Evolutionary conservation across 2,888 invertebrate species (phyloP), one percentile per base, ranked within the genome.

Genomic region (Agrotis ipsilon): DNA sequence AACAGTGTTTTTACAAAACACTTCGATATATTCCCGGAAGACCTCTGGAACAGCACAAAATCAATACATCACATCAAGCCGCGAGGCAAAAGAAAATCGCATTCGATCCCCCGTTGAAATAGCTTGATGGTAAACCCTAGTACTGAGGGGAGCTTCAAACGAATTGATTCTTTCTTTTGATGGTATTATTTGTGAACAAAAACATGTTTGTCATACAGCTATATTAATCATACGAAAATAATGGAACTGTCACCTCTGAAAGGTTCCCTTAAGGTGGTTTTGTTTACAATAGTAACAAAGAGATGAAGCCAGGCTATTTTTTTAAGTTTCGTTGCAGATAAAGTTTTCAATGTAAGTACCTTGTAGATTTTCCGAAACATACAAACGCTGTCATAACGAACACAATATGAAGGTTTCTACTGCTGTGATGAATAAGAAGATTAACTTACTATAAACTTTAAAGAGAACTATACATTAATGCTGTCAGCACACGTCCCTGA

Each of bases 31-130:
- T 66, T 70, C 72, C 69, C 68, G 45, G 52, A 76, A 72, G 68
- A 73, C 32, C 68, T 59, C 57, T 59, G 54, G 54, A 46, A 27
- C 27, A 66, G 65, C 68, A 73, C 63, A 79, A 84, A 84, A 85
- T 85, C 84, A 77, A 84, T 84, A 83, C 46, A 48, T 68, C 58
- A 84, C 81, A 77, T 66, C 58, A 75, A 65, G 82, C 82, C 79
- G 69, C 67, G 48, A 68, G 84, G 84, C 79, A 79, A 79, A 77
- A 77, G 74, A 79, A 84, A 79, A 81, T 83, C 76, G 60, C 72
- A 79, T 85, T 79, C 69, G 59, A 72, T 61, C 82, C 83, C 83
- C 72, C 51, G 54, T 76, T 72, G 72, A 78, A 84, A 85, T 69
- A 79, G 78, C 81, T 72, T 70, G 68, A 79, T 77, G 71, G 62